Percentiles rank a stretch among this genome's conserved stretches.
Conservation (phyloP, 2,797 vertebrate genomes). For the Chlorospingus flavigularis region DNA sequence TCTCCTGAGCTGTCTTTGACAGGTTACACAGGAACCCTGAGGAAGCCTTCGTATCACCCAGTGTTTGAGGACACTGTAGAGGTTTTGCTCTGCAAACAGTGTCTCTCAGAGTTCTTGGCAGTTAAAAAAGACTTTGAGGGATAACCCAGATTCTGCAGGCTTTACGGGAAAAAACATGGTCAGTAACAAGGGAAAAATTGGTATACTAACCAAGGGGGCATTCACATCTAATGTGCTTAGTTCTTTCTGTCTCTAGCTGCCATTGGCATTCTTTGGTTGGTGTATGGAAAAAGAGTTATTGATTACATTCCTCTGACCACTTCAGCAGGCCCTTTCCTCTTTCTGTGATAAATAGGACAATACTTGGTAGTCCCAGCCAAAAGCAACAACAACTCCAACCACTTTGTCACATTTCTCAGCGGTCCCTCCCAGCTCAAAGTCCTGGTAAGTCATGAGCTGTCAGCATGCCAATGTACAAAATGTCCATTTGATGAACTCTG, state of each 20-base stretch:
- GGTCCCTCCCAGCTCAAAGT: neutral
- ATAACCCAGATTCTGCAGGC: neutral
- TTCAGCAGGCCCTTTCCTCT: neutral
- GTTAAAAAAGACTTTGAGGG: neutral
- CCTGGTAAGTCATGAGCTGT: neutral
- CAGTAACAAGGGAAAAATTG: neutral
- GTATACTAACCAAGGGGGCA: neutral
- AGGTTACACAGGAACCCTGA: neutral
- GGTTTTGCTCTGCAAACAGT: neutral
- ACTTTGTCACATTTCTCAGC: neutral
- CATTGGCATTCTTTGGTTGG: neutral
- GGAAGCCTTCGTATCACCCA: neutral
- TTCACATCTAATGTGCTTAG: neutral
- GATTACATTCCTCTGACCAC: neutral
- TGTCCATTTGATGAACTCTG: neutral
- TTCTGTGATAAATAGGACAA: neutral
- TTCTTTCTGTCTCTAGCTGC: neutral
- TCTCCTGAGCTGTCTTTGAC: neutral
- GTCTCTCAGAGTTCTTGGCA: neutral
- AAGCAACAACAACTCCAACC: neutral
- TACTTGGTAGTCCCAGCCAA: neutral
- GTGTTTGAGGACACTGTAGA: neutral
- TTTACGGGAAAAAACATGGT: neutral
- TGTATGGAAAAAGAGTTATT: neutral
- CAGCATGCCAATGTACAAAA: neutral